Evolutionary conservation across 2,797 vertebrate genomes (phyloP).

Genomic region (Xyrichtys novacula): DNA sequence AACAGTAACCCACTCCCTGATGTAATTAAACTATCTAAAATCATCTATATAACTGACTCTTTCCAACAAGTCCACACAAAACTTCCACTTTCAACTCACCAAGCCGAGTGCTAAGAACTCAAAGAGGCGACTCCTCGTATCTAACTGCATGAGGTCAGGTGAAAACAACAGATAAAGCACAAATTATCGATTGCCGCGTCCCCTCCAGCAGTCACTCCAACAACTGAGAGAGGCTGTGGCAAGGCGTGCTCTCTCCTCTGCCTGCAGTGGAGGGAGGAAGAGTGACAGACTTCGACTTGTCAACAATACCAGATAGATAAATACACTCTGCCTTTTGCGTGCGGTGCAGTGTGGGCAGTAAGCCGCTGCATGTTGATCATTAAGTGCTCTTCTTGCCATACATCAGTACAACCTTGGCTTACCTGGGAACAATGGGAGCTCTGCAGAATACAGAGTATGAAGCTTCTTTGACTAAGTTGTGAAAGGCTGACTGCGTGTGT

Average conservation of each 20-base stretch:
- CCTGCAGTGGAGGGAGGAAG: constrained; percentile 26
- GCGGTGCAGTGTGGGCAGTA: constrained; percentile 51
- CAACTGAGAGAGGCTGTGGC: constrained; percentile 44
- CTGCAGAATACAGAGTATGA: constrained; percentile 56
- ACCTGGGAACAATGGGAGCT: constrained; percentile 60
- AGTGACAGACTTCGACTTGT: constrained; percentile 45
- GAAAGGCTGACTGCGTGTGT: constrained; percentile 56
- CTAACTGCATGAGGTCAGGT: constrained; percentile 74
- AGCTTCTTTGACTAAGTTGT: constrained; percentile 36
- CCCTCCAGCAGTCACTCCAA: constrained; percentile 38
- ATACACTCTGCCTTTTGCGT: constrained; percentile 59
- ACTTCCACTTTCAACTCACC: constrained; percentile 75
- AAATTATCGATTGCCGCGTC: constrained; percentile 45
- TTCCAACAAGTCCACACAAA: constrained; percentile 17
- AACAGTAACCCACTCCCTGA: too few species aligned
- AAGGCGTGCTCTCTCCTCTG: constrained; percentile 39
- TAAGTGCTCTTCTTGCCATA: constrained; percentile 58
- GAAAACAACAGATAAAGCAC: constrained; percentile 31
- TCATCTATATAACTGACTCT: too few species aligned
- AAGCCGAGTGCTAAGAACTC: constrained; percentile 83
- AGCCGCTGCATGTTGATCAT: constrained; percentile 42
- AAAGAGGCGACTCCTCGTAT: constrained; percentile 83
- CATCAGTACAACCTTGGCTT: constrained; percentile 74
- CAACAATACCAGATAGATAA: constrained; percentile 49
- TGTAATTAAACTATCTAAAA: too few species aligned